Evolutionary conservation across 2,113 vertebrate genomes (phyloP).

Genomic region (Neoarius graeffei): DNA sequence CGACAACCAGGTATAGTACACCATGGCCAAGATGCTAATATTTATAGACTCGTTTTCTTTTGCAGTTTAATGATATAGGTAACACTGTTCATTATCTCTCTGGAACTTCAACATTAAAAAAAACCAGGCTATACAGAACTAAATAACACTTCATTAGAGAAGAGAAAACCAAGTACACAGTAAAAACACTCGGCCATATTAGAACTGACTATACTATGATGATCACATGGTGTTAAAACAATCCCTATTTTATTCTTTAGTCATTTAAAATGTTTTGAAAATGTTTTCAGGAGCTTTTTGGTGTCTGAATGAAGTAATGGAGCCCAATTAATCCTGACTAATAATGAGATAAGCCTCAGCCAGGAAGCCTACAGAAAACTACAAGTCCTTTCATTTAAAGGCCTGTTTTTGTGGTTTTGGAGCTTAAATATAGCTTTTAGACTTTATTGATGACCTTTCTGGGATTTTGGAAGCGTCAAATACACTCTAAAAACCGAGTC

Average conservation of each 20-base stretch:
- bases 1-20: no score
- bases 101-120: background rate
- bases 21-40: no score
- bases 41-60: background rate
- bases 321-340: background rate
- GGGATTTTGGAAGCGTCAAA: background rate
- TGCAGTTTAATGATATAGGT: background rate
- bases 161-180: background rate
- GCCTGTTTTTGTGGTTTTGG: background rate
- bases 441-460: background rate
- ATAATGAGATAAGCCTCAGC: background rate
- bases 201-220: background rate
- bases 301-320: background rate
- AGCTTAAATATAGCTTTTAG: background rate
- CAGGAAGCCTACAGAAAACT: background rate
- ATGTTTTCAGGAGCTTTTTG: background rate
- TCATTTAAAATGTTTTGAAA: background rate
- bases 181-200: background rate
- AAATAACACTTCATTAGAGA: background rate
- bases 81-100: background rate
- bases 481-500: background rate
- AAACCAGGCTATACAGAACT: background rate
- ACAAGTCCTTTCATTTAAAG: background rate
- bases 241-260: background rate
- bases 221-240: background rate